phyloP scores from a whole-genome alignment of 2,113 vertebrate species.

The Carassius auratus region DNA sequence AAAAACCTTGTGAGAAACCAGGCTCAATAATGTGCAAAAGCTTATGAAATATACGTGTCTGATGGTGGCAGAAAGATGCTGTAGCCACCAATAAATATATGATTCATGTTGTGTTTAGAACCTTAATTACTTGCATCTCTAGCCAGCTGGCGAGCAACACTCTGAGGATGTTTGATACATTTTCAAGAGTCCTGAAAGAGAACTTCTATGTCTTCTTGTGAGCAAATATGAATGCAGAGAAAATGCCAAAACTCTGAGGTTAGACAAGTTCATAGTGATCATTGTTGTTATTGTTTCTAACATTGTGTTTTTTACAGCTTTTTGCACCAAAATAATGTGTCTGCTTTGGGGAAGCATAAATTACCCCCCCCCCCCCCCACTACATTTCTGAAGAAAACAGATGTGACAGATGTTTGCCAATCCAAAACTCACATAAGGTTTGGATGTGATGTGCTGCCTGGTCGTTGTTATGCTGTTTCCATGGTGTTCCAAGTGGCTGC shows the following conservation, averaged over 20 bases:
- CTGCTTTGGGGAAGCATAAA: background rate
- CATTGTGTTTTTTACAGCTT: background rate
- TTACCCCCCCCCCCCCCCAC: background rate
- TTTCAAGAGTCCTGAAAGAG: slow-evolving; percentile 7
- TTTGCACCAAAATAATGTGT: background rate
- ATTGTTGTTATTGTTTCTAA: background rate
- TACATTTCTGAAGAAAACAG: background rate
- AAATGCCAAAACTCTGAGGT: background rate
- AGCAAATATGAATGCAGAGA: background rate
- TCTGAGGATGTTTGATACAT: slow-evolving; percentile 2
- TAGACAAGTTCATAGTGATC: background rate
- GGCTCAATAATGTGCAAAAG: background rate
- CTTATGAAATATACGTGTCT: background rate
- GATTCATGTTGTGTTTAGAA: slow-evolving; percentile 16
- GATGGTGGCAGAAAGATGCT: background rate
- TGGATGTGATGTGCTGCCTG: background rate
- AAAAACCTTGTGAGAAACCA: no score
- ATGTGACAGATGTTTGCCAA: background rate
- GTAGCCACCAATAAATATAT: slow-evolving; percentile 29
- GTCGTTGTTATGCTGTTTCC: background rate
- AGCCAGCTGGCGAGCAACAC: background rate
- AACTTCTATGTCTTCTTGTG: background rate
- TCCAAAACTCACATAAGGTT: background rate
- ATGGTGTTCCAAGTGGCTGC: background rate
- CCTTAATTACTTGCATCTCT: slow-evolving; percentile 13